Evolutionary conservation across 2,888 invertebrate genomes (phyloP).

Genomic region (Plagiodera versicolora): DNA sequence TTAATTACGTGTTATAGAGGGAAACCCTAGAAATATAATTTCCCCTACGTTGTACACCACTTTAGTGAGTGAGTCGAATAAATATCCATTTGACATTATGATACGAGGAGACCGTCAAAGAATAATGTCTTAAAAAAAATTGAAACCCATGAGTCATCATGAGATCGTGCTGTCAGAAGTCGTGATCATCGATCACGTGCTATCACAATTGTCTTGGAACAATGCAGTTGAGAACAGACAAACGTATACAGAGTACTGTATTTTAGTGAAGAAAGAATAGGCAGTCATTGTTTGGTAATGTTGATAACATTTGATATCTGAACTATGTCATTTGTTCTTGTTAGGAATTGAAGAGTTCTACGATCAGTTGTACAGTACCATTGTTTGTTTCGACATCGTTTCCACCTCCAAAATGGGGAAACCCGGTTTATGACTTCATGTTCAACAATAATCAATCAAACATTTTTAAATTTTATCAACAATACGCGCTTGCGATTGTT

Average conservation of each 20-base stretch:
- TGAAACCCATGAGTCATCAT: neutral
- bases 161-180: neutral
- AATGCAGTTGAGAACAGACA: neutral
- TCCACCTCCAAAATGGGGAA: too few species aligned
- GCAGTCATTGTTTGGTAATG: neutral
- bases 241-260: neutral
- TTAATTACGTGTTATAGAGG: slow-evolving; percentile 16
- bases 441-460: neutral
- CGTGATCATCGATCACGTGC: neutral
- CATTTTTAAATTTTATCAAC: neutral
- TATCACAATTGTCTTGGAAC: neutral
- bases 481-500: neutral
- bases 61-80: too few species aligned
- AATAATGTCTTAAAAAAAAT: too few species aligned
- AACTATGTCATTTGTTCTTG: neutral
- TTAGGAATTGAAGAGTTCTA: neutral
- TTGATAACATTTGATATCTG: neutral
- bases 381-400: neutral
- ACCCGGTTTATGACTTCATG: too few species aligned
- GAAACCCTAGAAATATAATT: slow-evolving; percentile 17
- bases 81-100: slow-evolving; percentile 1
- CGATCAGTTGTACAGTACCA: neutral
- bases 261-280: neutral
- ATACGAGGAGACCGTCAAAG: neutral
- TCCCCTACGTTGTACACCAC: too few species aligned